Conservation (phyloP, 2,113 vertebrate genomes). For the Aspiorhynchus laticeps region DNA sequence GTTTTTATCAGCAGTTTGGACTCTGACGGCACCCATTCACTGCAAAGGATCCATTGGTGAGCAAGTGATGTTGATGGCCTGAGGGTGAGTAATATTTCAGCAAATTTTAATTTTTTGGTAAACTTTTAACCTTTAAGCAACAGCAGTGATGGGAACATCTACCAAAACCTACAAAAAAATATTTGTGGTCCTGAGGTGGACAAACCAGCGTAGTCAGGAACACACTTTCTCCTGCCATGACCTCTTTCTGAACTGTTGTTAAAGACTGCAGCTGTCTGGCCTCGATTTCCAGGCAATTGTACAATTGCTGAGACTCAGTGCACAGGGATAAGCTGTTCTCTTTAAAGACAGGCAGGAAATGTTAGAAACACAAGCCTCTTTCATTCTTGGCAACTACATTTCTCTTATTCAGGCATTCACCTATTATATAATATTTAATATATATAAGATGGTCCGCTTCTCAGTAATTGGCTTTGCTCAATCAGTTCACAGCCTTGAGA, state of each 20-base stretch:
- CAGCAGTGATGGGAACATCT: background rate
- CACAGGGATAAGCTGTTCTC: slow-evolving; percentile 1
- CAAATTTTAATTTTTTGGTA: background rate
- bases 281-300: slow-evolving; percentile 30
- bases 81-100: background rate
- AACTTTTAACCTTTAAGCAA: background rate
- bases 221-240: slow-evolving; percentile 9
- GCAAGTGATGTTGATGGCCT: background rate
- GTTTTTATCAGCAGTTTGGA: background rate
- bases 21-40: background rate
- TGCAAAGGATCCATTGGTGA: background rate
- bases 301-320: slow-evolving; percentile 16
- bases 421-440: background rate
- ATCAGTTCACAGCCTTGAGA: slow-evolving; percentile 15
- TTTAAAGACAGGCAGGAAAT: slow-evolving; percentile 4
- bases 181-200: background rate
- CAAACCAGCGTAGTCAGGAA: background rate
- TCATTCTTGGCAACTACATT: background rate
- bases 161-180: background rate
- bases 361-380: slow-evolving; percentile 20
- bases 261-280: slow-evolving; percentile 32
- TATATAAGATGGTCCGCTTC: slow-evolving; percentile 2
- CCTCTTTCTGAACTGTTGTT: slow-evolving; percentile 32
- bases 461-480: background rate
- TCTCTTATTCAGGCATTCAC: background rate